Conservation (phyloP, 53 echinoderm and acorn worm species). For the Paelopatides confundens region DNA sequence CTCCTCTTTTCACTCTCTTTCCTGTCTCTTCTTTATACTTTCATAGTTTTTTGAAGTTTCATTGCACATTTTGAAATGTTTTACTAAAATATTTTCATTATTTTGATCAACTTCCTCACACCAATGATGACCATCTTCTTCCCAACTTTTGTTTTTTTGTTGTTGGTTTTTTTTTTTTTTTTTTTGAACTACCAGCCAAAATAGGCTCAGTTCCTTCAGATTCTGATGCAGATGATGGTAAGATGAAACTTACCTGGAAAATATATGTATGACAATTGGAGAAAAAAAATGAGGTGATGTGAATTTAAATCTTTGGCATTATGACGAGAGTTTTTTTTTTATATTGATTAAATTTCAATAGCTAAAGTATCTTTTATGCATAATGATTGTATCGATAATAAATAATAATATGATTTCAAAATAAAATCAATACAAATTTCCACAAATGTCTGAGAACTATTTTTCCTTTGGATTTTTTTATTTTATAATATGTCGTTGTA, state of each 20-base stretch:
- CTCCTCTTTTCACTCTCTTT: not conserved
- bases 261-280: not conserved
- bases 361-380: too few species aligned
- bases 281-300: not conserved
- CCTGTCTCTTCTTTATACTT: not conserved
- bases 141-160: not conserved
- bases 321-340: not conserved
- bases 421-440: not conserved
- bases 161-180: not conserved
- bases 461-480: not conserved
- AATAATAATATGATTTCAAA: too few species aligned
- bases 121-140: conserved; percentile 9
- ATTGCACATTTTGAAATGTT: not conserved
- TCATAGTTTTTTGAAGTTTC: not conserved
- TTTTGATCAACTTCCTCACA: conserved; percentile 41
- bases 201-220: conserved; percentile 6
- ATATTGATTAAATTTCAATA: too few species aligned
- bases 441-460: not conserved
- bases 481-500: too few species aligned
- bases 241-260: not conserved
- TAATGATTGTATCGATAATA: too few species aligned
- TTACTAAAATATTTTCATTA: not conserved
- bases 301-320: conserved; percentile 26
- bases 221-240: conserved; percentile 7
- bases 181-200: not conserved